Conservation (phyloP, 2,888 invertebrate genomes). For the Euplexia lucipara region DNA sequence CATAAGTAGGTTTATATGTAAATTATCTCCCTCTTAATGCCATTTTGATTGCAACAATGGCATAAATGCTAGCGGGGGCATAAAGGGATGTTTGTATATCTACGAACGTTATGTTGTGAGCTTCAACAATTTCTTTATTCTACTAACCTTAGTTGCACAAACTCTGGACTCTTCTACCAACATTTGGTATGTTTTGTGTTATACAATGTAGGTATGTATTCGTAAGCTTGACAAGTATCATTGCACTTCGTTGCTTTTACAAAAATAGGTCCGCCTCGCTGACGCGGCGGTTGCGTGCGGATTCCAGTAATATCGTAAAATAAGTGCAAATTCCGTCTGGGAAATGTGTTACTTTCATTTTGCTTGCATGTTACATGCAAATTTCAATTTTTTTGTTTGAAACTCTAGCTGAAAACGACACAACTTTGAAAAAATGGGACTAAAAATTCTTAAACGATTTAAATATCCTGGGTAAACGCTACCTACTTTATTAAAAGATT, state of each 20-base stretch:
- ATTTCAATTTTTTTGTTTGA: slow-evolving; percentile 42
- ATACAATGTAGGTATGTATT: slow-evolving; percentile 9
- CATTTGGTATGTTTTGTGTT: slow-evolving; percentile 28
- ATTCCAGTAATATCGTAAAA: slow-evolving; percentile 50
- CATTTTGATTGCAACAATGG: slow-evolving; percentile 44
- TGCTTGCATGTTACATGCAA: slow-evolving; percentile 58
- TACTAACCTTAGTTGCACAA: slow-evolving; percentile 5
- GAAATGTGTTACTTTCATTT: slow-evolving; percentile 60
- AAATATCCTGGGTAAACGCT: slow-evolving; percentile 42
- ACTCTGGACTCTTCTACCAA: slow-evolving; percentile 8
- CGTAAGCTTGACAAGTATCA: slow-evolving; percentile 35
- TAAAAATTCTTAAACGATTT: slow-evolving; percentile 41
- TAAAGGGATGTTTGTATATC: slow-evolving; percentile 27
- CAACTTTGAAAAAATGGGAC: slow-evolving; percentile 29
- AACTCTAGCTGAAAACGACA: slow-evolving; percentile 18
- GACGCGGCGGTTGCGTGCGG: slow-evolving; percentile 42
- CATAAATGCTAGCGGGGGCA: slow-evolving; percentile 16
- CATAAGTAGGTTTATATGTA: slow-evolving; percentile 10
- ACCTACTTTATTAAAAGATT: slow-evolving; percentile 53
- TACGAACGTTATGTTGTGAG: slow-evolving; percentile 9
- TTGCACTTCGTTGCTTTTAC: slow-evolving; percentile 34
- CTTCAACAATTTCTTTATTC: slow-evolving; percentile 9
- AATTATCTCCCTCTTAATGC: slow-evolving; percentile 20
- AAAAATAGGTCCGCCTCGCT: slow-evolving; percentile 30
- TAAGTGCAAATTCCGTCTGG: slow-evolving; percentile 44